Evolutionary conservation across 2,797 vertebrate species (phyloP).

Genomic region (Sandelia bainsii): DNA sequence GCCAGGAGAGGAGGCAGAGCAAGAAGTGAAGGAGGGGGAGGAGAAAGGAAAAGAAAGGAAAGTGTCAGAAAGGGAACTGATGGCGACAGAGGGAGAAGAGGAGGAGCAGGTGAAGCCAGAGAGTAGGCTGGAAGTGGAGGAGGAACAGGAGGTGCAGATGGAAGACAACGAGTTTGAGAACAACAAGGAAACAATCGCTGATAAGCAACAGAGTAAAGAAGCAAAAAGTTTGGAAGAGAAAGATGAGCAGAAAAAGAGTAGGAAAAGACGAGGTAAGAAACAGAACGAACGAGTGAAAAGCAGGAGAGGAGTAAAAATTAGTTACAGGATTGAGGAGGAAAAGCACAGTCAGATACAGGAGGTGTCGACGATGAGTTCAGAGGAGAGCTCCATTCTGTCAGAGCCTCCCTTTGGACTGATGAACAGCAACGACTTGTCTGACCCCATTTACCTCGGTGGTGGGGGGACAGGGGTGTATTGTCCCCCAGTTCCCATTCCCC

Average conservation of each 20-base stretch:
- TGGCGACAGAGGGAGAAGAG: conserved; percentile 62
- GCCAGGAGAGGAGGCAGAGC: conserved; percentile 11
- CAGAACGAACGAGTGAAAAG: conserved; percentile 53
- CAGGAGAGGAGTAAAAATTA: conserved; percentile 45
- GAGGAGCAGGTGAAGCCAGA: conserved; percentile 60
- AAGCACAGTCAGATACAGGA: conserved; percentile 40
- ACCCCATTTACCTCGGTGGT: conserved; percentile 61
- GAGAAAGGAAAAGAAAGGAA: conserved; percentile 38
- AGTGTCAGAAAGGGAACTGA: conserved; percentile 55
- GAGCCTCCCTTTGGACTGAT: conserved; percentile 57
- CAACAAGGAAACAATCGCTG: conserved; percentile 23
- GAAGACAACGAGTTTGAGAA: conserved; percentile 27
- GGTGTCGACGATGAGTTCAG: conserved; percentile 24
- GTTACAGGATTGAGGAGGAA: conserved; percentile 30
- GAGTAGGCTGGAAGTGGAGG: conserved; percentile 47
- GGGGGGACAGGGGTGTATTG: conserved; percentile 49
- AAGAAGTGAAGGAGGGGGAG: conserved; percentile 41
- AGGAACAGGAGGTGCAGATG: conserved; percentile 53
- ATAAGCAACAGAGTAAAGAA: conserved; percentile 39
- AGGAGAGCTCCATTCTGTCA: conserved; percentile 36
- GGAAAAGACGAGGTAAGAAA: conserved; percentile 62
- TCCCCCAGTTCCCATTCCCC: conserved; percentile 48
- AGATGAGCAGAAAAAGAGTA: conserved; percentile 58
- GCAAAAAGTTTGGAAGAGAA: conserved; percentile 45
- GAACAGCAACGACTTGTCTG: conserved; percentile 66